Conservation (phyloP, 2,113 vertebrate species). For the Lepisosteus oculatus region DNA sequence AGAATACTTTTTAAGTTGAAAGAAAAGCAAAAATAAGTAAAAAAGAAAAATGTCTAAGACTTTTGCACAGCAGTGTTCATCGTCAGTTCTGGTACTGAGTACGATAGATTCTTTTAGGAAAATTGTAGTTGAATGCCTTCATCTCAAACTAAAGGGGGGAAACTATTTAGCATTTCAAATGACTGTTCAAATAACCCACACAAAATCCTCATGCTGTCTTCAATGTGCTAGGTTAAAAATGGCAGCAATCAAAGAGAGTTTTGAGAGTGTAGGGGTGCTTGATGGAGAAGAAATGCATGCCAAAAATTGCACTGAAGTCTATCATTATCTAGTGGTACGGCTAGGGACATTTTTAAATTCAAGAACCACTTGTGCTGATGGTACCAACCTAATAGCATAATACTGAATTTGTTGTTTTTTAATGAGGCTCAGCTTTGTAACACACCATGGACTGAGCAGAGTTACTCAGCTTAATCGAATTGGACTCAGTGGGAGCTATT, state of each 20-base stretch:
- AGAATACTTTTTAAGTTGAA: too few species aligned
- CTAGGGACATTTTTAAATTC: conserved; percentile 14
- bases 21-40: too few species aligned
- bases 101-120: too few species aligned
- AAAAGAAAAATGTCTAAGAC: too few species aligned
- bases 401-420: conserved; percentile 24
- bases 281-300: conserved; percentile 12
- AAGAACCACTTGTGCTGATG: conserved; percentile 19
- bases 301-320: conserved; percentile 16
- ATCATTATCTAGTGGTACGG: conserved; percentile 13
- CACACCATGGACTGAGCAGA: conserved; percentile 7
- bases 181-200: too few species aligned
- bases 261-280: conserved; percentile 7
- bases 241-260: conserved; percentile 4
- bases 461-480: conserved; percentile 17
- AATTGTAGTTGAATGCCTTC: too few species aligned
- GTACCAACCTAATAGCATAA: conserved; percentile 20
- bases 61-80: too few species aligned
- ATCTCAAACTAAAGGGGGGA: too few species aligned
- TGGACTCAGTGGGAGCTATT: conserved; percentile 12
- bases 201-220: background rate
- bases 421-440: conserved; percentile 17
- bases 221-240: background rate
- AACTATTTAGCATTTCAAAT: too few species aligned
- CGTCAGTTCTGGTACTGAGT: too few species aligned